Percentiles rank a stretch among this genome's conserved stretches.
Conservation (phyloP, 2,797 vertebrate species). For the Pygocentrus nattereri region DNA sequence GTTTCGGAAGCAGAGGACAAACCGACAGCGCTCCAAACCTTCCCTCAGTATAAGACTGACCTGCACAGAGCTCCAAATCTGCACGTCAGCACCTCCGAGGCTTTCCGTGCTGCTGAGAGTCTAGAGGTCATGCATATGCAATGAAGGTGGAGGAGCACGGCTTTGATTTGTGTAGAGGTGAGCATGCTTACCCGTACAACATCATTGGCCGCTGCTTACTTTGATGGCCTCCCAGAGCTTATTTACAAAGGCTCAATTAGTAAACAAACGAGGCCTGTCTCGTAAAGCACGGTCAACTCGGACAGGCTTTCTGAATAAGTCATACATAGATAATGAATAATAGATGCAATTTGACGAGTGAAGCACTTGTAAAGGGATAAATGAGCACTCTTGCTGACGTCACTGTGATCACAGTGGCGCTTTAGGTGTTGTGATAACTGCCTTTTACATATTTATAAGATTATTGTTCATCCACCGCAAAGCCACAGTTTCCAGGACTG, state of each 20-base stretch:
- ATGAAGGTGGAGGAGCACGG: background rate
- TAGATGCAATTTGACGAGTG: too few species aligned
- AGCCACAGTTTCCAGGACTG: too few species aligned
- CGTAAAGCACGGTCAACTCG: too few species aligned
- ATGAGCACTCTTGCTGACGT: too few species aligned
- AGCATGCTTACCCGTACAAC: background rate
- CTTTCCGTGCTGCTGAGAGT: background rate
- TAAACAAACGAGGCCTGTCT: background rate
- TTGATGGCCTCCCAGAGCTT: too few species aligned
- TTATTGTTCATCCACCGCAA: too few species aligned
- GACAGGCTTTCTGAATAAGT: too few species aligned
- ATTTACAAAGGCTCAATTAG: background rate
- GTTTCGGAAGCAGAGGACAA: background rate
- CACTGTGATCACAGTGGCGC: too few species aligned
- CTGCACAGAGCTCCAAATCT: background rate
- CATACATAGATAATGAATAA: too few species aligned
- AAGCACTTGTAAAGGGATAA: too few species aligned
- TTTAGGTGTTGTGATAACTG: too few species aligned
- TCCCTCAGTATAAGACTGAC: background rate
- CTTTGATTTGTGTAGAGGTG: background rate
- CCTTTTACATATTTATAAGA: too few species aligned
- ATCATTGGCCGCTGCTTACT: background rate
- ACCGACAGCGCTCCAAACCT: background rate
- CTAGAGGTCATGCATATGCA: background rate
- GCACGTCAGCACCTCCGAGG: background rate